phyloP scores from a whole-genome alignment of 2,113 vertebrate species.

The Strigops habroptila region DNA sequence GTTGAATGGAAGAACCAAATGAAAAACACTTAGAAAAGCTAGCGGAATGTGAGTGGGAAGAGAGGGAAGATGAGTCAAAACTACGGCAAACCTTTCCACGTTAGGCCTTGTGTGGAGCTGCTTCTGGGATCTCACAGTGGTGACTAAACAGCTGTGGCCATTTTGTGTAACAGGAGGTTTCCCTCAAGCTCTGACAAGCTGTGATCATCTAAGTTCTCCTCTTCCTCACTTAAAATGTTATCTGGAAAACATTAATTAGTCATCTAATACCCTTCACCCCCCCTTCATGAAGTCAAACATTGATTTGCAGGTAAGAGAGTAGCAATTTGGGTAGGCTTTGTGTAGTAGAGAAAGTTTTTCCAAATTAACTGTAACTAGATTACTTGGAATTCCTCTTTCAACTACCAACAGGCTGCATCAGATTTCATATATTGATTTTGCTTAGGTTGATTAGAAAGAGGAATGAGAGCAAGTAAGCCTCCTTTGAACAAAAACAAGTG shows the following conservation, averaged over 20 bases:
- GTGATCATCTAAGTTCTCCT: neutral
- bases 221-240: neutral
- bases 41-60: slow-evolving; percentile 3
- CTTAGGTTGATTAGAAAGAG: slow-evolving; percentile 7
- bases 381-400: neutral
- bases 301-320: neutral
- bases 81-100: neutral
- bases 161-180: neutral
- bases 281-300: neutral
- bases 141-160: neutral
- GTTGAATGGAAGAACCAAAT: neutral
- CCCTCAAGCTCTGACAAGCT: neutral
- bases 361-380: slow-evolving; percentile 14
- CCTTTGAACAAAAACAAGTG: neutral
- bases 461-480: neutral
- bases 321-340: neutral
- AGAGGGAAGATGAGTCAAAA: slow-evolving; percentile 17
- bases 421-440: slow-evolving; percentile 17
- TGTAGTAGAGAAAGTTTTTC: neutral
- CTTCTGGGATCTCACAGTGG: neutral
- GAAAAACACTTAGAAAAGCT: neutral
- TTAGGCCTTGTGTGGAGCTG: neutral
- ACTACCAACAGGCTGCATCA: neutral
- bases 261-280: neutral
- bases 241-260: neutral